A percentile compares a stretch with the other conserved stretches of the same genome.
Evolutionary conservation across 2,113 vertebrate species (phyloP).

Genomic region (Anguilla japonica): DNA sequence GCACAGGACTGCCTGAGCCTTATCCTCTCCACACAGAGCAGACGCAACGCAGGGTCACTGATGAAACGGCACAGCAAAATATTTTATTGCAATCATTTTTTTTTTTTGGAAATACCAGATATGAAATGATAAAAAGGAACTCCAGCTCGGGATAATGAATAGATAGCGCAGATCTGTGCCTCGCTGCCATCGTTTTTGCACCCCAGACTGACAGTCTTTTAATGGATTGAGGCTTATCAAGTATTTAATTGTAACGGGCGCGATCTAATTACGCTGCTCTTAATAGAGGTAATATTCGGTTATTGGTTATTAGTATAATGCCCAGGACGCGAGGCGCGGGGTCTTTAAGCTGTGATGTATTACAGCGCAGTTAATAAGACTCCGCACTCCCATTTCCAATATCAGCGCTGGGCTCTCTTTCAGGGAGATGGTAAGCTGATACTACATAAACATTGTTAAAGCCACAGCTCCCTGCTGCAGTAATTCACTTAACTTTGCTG

Average conservation of each 20-base stretch:
- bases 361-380: conserved; percentile 63
- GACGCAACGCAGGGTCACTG: background rate
- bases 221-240: conserved; percentile 55
- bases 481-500: conserved; percentile 90
- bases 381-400: conserved; percentile 59
- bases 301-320: conserved; percentile 63
- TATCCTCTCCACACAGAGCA: background rate
- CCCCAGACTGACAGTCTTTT: conserved; percentile 45
- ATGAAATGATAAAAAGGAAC: conserved; percentile 29
- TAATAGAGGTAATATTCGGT: conserved; percentile 59
- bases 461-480: conserved; percentile 80
- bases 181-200: conserved; percentile 7
- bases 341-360: conserved; percentile 63
- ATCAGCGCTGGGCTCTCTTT: conserved; percentile 58
- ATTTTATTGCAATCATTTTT: conserved; percentile 28
- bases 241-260: conserved; percentile 55
- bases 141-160: conserved; percentile 17
- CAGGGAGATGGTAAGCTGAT: conserved; percentile 77
- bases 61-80: conserved; percentile 13
- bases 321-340: conserved; percentile 32
- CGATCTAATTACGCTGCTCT: conserved; percentile 56
- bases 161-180: conserved; percentile 24
- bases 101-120: conserved; percentile 14
- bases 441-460: conserved; percentile 84
- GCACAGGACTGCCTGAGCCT: background rate